These are phyloP conservation scores for Hymenopus coronatus DNA, from an alignment of 2,888 invertebrate genomes.

Conservation along the genomic window DNA sequence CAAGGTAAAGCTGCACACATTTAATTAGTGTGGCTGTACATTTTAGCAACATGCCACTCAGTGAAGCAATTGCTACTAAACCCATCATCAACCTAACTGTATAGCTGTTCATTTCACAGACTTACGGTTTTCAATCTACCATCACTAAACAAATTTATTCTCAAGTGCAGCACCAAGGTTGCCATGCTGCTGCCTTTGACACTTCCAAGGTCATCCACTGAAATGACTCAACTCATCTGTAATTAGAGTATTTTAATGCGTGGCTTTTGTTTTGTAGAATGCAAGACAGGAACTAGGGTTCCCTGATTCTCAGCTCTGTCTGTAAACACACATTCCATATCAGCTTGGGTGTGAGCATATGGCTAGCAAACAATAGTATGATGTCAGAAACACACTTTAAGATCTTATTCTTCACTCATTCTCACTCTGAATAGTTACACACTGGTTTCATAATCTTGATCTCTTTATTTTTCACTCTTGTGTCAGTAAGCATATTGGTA, in stretches of 20 bases:
- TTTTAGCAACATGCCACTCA: background rate
- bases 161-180: background rate
- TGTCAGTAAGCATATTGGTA: no score
- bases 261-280: background rate
- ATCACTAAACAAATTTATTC: background rate
- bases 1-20: no score
- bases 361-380: background rate
- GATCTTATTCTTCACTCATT: no score
- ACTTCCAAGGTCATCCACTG: background rate
- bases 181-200: background rate
- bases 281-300: constrained; percentile 10
- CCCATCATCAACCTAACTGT: background rate
- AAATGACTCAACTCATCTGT: background rate
- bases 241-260: background rate
- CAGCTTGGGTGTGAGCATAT: background rate
- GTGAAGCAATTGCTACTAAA: background rate
- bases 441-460: no score
- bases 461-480: no score
- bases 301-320: background rate
- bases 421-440: no score
- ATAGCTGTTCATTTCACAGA: background rate
- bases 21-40: no score
- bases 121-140: background rate
- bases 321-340: background rate
- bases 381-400: background rate